Conservation (phyloP, 1,140 invertebrate genomes). For the Solenopsis fugax region DNA sequence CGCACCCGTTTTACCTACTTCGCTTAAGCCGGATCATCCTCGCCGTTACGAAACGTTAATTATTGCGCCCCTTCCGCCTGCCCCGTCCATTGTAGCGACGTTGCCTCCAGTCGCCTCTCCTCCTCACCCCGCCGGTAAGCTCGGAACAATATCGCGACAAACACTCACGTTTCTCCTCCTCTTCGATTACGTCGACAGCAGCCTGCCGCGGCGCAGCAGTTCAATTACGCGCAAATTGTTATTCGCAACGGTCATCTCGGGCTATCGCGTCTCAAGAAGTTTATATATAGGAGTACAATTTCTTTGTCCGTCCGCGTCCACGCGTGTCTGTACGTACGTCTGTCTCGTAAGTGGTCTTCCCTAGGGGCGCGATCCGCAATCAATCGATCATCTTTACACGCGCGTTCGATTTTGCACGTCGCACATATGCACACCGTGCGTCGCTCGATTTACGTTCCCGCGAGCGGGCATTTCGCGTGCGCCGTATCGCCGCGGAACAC, state of each 20-base stretch:
- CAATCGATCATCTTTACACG: slow-evolving; percentile 31
- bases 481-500: slow-evolving; percentile 44
- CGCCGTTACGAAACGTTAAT: slow-evolving; percentile 30
- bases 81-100: neutral
- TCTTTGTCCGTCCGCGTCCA: neutral
- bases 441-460: slow-evolving; percentile 9
- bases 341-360: too few species aligned
- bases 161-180: slow-evolving; percentile 1
- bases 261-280: neutral
- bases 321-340: too few species aligned
- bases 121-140: too few species aligned
- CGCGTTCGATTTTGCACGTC: neutral
- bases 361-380: neutral
- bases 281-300: neutral
- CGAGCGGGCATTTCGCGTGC: slow-evolving; percentile 11
- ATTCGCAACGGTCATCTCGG: neutral
- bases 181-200: slow-evolving; percentile 21
- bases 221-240: slow-evolving; percentile 17
- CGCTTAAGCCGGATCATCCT: slow-evolving; percentile 21
- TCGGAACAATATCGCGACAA: slow-evolving; percentile 27
- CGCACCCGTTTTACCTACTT: slow-evolving; percentile 22
- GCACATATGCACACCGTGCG: neutral
- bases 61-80: neutral
- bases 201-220: too few species aligned
- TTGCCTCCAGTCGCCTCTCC: neutral